Percentiles rank a stretch among this genome's conserved stretches.
phyloP scores from a whole-genome alignment of 1,140 invertebrate species.

The Steinernema khuongi region DNA sequence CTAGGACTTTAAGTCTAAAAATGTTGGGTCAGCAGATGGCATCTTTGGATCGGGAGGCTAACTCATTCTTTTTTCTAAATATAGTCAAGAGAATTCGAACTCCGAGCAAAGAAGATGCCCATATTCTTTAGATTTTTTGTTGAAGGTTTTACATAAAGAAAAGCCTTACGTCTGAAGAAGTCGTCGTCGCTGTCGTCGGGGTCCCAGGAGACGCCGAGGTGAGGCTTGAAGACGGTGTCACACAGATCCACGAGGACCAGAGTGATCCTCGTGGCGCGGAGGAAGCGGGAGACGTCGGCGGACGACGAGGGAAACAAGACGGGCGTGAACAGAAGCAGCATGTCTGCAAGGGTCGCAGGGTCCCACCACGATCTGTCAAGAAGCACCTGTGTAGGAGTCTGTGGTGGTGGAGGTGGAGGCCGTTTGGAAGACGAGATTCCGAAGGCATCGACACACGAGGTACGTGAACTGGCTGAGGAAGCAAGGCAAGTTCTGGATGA shows the following conservation, averaged over 20 bases:
- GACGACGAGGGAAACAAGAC: slow-evolving; percentile 43
- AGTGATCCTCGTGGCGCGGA: slow-evolving; percentile 38
- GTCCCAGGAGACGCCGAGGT: slow-evolving; percentile 24
- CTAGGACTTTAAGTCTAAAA: no score
- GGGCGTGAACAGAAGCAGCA: slow-evolving; percentile 39
- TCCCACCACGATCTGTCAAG: neutral
- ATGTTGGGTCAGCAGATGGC: no score
- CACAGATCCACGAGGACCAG: slow-evolving; percentile 39
- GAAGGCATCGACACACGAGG: slow-evolving; percentile 33
- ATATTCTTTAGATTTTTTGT: no score
- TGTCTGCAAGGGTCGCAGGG: slow-evolving; percentile 25
- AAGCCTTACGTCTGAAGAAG: slow-evolving; percentile 30
- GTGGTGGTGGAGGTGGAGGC: slow-evolving; percentile 23
- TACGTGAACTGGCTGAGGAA: slow-evolving; percentile 43
- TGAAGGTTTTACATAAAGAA: neutral
- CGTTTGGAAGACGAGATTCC: slow-evolving; percentile 35
- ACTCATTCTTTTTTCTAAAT: no score
- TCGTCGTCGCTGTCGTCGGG: slow-evolving; percentile 42
- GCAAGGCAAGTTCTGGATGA: slow-evolving; percentile 30
- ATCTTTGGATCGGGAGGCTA: no score
- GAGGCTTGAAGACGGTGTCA: slow-evolving; percentile 36
- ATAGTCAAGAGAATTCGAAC: no score
- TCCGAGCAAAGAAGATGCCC: no score
- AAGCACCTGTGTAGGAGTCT: slow-evolving; percentile 45
- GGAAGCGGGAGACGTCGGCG: slow-evolving; percentile 33